These are phyloP conservation scores for Gasterosteus aculeatus DNA, from an alignment of 2,113 vertebrate genomes.

Conservation along the genomic window DNA sequence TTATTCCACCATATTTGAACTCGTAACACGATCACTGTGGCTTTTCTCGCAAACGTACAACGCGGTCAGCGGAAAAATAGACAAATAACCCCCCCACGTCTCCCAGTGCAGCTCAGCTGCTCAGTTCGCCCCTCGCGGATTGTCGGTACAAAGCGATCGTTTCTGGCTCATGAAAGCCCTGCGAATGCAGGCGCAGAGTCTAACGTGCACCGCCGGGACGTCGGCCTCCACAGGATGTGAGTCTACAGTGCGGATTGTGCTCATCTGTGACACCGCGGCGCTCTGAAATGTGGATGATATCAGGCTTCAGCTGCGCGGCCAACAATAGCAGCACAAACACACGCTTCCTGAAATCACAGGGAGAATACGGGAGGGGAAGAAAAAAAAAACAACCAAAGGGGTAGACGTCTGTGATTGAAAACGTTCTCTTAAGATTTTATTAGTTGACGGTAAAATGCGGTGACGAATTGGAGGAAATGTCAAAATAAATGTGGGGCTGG, in stretches of 20 bases:
- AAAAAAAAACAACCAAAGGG: neutral
- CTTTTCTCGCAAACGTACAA: slow-evolving; percentile 41
- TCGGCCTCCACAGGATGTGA: slow-evolving; percentile 59
- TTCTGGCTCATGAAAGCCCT: slow-evolving; percentile 33
- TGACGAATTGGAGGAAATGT: neutral
- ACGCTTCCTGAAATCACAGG: slow-evolving; percentile 32
- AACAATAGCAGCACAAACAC: slow-evolving; percentile 50
- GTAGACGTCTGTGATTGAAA: neutral
- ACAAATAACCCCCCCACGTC: slow-evolving; percentile 62
- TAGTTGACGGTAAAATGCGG: neutral
- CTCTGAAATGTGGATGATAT: slow-evolving; percentile 48
- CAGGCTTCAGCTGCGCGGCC: slow-evolving; percentile 25
- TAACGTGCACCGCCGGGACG: slow-evolving; percentile 59
- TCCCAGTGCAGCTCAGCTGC: slow-evolving; percentile 39
- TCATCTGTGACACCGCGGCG: slow-evolving; percentile 35
- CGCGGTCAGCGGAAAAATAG: slow-evolving; percentile 53
- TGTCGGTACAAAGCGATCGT: slow-evolving; percentile 24
- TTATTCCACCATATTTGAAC: neutral
- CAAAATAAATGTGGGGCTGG: neutral
- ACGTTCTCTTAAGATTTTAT: neutral
- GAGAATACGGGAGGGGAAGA: neutral
- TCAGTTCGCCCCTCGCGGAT: slow-evolving; percentile 20
- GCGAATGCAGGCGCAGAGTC: slow-evolving; percentile 36
- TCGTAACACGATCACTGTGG: slow-evolving; percentile 34
- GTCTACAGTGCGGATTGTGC: slow-evolving; percentile 29